Conservation (phyloP, 2,888 invertebrate species). For the Leucophenga montana region DNA sequence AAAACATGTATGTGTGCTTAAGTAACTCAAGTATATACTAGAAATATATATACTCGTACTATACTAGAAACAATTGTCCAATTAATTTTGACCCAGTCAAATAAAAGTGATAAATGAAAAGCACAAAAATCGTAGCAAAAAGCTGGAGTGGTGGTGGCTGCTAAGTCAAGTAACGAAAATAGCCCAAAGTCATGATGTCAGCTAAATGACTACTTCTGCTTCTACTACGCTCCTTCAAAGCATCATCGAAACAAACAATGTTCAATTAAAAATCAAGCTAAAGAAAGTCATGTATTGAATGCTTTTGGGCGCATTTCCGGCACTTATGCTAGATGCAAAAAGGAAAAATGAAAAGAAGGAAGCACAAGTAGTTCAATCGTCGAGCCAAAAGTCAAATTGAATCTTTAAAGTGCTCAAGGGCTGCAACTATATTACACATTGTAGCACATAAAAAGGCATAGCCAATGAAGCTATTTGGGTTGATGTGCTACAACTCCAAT, state of each 20-base stretch:
- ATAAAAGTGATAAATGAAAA: constrained; percentile 20
- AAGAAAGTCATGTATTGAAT: neutral
- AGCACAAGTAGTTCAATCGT: neutral
- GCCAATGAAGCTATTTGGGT: neutral
- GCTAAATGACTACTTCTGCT: neutral
- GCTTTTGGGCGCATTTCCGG: constrained; percentile 7
- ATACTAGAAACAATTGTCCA: constrained; percentile 10
- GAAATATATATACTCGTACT: no score
- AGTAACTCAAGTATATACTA: no score
- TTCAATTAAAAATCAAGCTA: constrained; percentile 21
- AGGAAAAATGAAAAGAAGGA: neutral
- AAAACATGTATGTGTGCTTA: no score
- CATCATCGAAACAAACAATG: constrained; percentile 1
- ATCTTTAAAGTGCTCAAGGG: constrained; percentile 33
- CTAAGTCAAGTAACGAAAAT: neutral
- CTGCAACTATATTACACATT: no score
- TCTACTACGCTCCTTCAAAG: no score
- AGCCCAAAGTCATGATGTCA: constrained; percentile 20
- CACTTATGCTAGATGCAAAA: neutral
- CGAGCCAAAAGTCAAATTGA: constrained; percentile 32
- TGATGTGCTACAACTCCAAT: neutral
- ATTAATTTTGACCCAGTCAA: constrained; percentile 22
- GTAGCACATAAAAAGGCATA: neutral
- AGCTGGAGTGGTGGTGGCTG: neutral
- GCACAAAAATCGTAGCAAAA: neutral